phyloP scores from a whole-genome alignment of 2,888 invertebrate genomes.

The Graphium colonna region DNA sequence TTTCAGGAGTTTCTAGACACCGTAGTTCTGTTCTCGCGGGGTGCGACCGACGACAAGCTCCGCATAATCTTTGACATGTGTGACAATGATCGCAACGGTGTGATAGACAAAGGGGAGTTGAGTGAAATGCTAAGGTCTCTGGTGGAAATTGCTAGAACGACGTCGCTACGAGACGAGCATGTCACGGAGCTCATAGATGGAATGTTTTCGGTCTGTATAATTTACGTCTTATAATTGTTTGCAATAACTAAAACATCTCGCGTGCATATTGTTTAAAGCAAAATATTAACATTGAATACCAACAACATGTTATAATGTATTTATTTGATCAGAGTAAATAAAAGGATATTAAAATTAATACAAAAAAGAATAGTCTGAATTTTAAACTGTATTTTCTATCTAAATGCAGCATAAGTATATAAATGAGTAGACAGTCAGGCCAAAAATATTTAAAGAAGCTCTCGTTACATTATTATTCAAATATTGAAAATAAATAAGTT shows the following conservation, averaged over 20 bases:
- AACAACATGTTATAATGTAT: no score
- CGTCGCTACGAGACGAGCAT: conserved; percentile 92
- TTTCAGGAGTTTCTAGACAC: conserved; percentile 94
- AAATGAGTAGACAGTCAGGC: no score
- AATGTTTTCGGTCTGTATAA: conserved; percentile 88
- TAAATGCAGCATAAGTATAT: no score
- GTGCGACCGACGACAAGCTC: conserved; percentile 95
- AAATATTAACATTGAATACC: no score
- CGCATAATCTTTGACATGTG: conserved; percentile 98
- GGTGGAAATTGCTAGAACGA: conserved; percentile 95
- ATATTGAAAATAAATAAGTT: no score
- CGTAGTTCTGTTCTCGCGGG: conserved; percentile 93
- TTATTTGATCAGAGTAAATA: no score
- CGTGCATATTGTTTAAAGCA: no score
- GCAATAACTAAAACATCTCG: no score
- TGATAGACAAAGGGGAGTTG: conserved; percentile 95
- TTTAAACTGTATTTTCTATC: not conserved
- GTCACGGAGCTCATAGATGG: conserved; percentile 96
- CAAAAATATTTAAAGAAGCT: no score
- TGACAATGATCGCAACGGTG: conserved; percentile 95
- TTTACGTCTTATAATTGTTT: not conserved
- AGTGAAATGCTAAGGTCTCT: conserved; percentile 95
- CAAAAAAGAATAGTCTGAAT: no score
- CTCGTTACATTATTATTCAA: no score
- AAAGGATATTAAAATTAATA: not conserved